Evolutionary conservation across 2,797 vertebrate genomes (phyloP).

Genomic region (Pitangus sulphuratus): DNA sequence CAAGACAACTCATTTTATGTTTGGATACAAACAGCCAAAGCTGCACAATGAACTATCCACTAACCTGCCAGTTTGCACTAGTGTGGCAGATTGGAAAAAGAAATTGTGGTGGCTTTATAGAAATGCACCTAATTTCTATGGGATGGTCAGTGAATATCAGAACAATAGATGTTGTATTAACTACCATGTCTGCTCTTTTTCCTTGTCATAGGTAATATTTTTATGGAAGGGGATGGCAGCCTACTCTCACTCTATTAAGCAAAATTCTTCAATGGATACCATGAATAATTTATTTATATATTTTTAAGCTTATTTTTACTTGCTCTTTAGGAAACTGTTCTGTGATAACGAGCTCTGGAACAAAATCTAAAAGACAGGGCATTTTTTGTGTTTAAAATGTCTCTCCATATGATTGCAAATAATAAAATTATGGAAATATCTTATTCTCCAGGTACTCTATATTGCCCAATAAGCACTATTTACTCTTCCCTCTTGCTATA

Average conservation of each 20-base stretch:
- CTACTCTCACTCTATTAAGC: neutral
- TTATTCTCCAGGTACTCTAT: neutral
- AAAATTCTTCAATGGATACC: neutral
- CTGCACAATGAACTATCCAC: neutral
- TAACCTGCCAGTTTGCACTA: neutral
- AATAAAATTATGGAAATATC: neutral
- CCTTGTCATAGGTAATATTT: neutral
- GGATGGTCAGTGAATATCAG: neutral
- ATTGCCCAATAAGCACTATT: neutral
- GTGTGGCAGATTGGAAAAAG: neutral
- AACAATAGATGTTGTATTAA: neutral
- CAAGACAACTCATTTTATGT: slow-evolving; percentile 15
- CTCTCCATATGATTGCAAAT: neutral
- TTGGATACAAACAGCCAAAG: neutral
- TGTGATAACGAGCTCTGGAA: neutral
- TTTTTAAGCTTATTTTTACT: neutral
- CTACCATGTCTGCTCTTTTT: neutral
- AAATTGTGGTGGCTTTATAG: neutral
- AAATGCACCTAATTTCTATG: neutral
- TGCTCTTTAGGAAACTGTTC: neutral
- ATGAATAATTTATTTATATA: neutral
- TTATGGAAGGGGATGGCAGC: neutral
- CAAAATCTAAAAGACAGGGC: neutral
- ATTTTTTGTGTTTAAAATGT: neutral
- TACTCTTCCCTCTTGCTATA: neutral